These are phyloP conservation scores for Xiphophorus maculatus DNA, from an alignment of 2,113 vertebrate species.

Conservation along the genomic window DNA sequence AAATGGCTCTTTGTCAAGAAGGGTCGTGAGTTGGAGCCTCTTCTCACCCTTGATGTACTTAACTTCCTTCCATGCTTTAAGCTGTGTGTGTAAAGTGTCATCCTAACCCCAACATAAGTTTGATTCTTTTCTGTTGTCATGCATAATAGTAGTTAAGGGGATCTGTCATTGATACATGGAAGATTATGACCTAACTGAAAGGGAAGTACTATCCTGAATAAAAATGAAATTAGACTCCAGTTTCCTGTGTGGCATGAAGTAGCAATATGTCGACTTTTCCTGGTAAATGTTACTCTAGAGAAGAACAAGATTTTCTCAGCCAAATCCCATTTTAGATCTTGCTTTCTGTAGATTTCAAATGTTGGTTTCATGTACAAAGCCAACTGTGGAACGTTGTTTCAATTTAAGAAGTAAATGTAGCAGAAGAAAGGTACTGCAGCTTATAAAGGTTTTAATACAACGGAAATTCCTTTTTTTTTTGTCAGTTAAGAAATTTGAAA, in stretches of 20 bases:
- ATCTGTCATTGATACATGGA: slow-evolving; percentile 68
- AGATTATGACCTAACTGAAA: slow-evolving; percentile 71
- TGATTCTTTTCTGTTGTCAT: slow-evolving; percentile 76
- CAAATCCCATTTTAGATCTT: neutral
- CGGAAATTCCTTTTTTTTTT: neutral
- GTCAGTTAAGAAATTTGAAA: neutral
- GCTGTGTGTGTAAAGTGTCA: slow-evolving; percentile 74
- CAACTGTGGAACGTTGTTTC: neutral
- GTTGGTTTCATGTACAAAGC: neutral
- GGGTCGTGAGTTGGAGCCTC: slow-evolving; percentile 67
- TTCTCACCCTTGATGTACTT: slow-evolving; percentile 77
- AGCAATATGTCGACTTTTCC: neutral
- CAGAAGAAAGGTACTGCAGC: neutral
- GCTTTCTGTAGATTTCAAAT: neutral
- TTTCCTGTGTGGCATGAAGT: slow-evolving; percentile 10
- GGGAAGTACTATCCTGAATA: slow-evolving; percentile 74
- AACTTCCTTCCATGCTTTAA: slow-evolving; percentile 71
- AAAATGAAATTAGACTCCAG: slow-evolving; percentile 58
- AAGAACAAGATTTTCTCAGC: neutral
- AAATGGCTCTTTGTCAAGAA: slow-evolving; percentile 65
- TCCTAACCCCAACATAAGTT: slow-evolving; percentile 68
- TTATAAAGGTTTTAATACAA: neutral
- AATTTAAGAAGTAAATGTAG: neutral
- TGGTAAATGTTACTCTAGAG: neutral
- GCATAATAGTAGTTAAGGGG: slow-evolving; percentile 67